Evolutionary conservation across 2,113 vertebrate species (phyloP).

Genomic region (Oophaga pumilio): DNA sequence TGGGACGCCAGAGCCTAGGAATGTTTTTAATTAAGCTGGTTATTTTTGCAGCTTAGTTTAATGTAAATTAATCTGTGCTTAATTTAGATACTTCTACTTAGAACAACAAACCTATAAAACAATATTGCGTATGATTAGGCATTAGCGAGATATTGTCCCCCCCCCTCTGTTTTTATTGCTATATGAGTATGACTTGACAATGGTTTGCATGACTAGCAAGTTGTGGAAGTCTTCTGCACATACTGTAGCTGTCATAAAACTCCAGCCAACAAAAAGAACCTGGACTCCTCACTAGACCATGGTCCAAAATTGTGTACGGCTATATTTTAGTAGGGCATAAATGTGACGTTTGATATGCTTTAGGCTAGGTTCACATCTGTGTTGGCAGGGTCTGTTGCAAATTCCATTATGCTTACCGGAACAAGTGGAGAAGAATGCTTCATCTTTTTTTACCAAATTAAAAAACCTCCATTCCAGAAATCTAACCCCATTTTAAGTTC

Average conservation of each 20-base stretch:
- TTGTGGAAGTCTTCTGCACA: not conserved
- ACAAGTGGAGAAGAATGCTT: too few species aligned
- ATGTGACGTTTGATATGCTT: too few species aligned
- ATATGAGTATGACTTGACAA: too few species aligned
- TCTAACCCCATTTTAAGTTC: too few species aligned
- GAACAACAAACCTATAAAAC: slow-evolving; percentile 56
- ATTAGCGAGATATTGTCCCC: not conserved
- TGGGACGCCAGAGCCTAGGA: slow-evolving; percentile 57
- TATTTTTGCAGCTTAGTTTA: slow-evolving; percentile 62
- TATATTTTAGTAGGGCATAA: too few species aligned
- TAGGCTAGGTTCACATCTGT: too few species aligned
- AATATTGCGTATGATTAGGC: slow-evolving; percentile 5
- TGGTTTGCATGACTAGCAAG: not conserved
- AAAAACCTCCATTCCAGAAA: too few species aligned
- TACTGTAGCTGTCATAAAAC: not conserved
- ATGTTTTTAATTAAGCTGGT: slow-evolving; percentile 63
- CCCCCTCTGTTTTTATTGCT: not conserved
- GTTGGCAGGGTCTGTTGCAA: too few species aligned
- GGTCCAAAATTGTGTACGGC: too few species aligned
- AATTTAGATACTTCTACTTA: slow-evolving; percentile 51
- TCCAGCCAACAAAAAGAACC: not conserved
- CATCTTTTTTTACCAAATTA: too few species aligned
- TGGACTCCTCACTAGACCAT: too few species aligned
- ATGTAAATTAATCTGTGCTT: slow-evolving; percentile 64
- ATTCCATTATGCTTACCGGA: too few species aligned